phyloP scores from a whole-genome alignment of 2,888 invertebrate species.

The Ormyrus pomaceus region DNA sequence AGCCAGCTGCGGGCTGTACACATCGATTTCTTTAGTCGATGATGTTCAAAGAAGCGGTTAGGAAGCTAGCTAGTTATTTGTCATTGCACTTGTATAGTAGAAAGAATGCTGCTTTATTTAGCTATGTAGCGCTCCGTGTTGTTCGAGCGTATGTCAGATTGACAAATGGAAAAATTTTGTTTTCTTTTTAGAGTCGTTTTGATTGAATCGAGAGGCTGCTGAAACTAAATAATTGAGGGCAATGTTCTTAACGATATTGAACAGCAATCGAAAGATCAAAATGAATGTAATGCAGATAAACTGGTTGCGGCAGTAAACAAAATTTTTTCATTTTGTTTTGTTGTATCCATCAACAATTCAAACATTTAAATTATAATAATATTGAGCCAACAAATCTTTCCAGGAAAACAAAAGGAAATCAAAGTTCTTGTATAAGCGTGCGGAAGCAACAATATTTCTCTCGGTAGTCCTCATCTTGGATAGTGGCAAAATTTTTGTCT shows the following conservation, averaged over 20 bases:
- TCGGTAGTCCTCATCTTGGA: constrained; percentile 5
- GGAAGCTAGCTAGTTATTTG: constrained; percentile 30
- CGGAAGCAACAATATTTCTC: constrained; percentile 38
- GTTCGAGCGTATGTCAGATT: not conserved
- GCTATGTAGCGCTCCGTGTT: constrained; percentile 24
- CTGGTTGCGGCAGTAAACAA: constrained; percentile 20
- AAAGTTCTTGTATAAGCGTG: constrained; percentile 37
- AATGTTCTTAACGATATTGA: too few species aligned
- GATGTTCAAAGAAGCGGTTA: constrained; percentile 30
- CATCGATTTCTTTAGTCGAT: constrained; percentile 14
- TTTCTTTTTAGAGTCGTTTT: too few species aligned
- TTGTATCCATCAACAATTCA: constrained; percentile 4
- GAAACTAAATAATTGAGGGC: too few species aligned
- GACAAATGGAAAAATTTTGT: constrained; percentile 24
- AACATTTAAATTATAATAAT: constrained; percentile 23
- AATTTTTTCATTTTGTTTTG: constrained; percentile 27
- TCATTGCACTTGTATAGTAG: not conserved
- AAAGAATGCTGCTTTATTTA: constrained; percentile 44
- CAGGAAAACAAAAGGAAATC: constrained; percentile 29
- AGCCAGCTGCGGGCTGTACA: constrained; percentile 32
- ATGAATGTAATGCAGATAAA: not conserved
- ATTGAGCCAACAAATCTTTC: constrained; percentile 19
- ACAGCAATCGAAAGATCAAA: too few species aligned
- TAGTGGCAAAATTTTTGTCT: constrained; percentile 7
- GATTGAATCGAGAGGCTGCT: too few species aligned